These are phyloP conservation scores for Andrena chrysosceles DNA, from an alignment of 2,888 invertebrate species.

Conservation along the genomic window DNA sequence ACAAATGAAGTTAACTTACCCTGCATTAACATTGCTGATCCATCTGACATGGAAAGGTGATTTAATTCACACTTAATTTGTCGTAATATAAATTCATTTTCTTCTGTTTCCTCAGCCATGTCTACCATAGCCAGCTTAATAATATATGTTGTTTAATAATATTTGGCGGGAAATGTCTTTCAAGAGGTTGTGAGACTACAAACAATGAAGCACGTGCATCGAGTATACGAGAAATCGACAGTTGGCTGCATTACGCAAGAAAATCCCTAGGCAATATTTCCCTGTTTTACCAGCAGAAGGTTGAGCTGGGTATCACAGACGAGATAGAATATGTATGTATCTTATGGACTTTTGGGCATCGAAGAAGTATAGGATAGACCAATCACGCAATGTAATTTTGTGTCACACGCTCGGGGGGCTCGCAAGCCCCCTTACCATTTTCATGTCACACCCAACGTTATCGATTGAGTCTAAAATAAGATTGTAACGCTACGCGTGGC, in stretches of 20 bases:
- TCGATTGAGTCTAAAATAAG: too few species aligned
- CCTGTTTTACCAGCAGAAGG: neutral
- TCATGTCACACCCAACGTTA: too few species aligned
- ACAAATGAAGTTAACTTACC: conserved; percentile 85
- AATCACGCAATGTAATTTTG: too few species aligned
- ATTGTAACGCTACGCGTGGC: too few species aligned
- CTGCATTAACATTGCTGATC: conserved; percentile 92
- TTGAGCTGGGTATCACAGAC: too few species aligned
- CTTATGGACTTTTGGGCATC: too few species aligned
- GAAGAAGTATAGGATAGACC: too few species aligned
- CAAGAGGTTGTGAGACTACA: conserved; percentile 21
- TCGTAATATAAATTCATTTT: conserved; percentile 77
- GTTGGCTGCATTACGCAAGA: neutral
- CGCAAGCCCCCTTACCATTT: too few species aligned
- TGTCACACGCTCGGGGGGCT: too few species aligned
- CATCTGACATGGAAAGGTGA: conserved; percentile 91
- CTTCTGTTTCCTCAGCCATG: conserved; percentile 48
- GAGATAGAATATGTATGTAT: too few species aligned
- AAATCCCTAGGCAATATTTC: conserved; percentile 12
- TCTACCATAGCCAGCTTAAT: neutral
- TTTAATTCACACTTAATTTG: conserved; percentile 90
- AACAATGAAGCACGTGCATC: conserved; percentile 9
- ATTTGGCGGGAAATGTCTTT: conserved; percentile 18
- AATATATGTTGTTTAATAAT: neutral
- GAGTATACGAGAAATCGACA: neutral